Conservation (phyloP, 2,797 vertebrate genomes). For the Cuniculus paca region DNA sequence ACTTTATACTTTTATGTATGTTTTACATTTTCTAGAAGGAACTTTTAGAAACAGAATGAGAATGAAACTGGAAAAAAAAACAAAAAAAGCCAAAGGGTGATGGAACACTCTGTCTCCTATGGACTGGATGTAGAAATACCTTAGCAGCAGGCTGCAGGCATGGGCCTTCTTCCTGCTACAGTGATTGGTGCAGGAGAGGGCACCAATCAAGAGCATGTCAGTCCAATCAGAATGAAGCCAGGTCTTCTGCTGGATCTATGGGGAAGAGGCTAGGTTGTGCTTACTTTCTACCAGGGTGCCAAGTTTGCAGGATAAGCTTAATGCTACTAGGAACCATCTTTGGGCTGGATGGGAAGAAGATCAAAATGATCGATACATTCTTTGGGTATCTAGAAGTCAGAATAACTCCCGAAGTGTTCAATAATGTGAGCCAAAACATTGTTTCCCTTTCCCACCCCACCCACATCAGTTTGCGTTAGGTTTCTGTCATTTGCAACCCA, state of each 20-base stretch:
- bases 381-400: slow-evolving; percentile 11
- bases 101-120: neutral
- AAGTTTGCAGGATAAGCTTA: neutral
- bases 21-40: slow-evolving; percentile 27
- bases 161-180: neutral
- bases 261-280: neutral
- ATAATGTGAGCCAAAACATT: neutral
- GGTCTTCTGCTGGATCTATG: neutral
- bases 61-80: neutral
- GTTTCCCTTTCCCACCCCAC: neutral
- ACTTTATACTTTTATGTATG: neutral
- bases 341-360: neutral
- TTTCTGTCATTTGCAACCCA: neutral
- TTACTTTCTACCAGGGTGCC: neutral
- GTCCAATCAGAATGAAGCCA: neutral
- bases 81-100: neutral
- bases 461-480: neutral
- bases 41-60: slow-evolving; percentile 27
- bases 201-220: neutral
- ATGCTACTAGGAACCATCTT: neutral
- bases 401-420: slow-evolving; percentile 12
- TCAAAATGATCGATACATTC: neutral
- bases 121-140: neutral
- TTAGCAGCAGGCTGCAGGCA: neutral
- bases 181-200: neutral